Conservation (phyloP, 2,113 vertebrate species). For the Podarcis cretensis region DNA sequence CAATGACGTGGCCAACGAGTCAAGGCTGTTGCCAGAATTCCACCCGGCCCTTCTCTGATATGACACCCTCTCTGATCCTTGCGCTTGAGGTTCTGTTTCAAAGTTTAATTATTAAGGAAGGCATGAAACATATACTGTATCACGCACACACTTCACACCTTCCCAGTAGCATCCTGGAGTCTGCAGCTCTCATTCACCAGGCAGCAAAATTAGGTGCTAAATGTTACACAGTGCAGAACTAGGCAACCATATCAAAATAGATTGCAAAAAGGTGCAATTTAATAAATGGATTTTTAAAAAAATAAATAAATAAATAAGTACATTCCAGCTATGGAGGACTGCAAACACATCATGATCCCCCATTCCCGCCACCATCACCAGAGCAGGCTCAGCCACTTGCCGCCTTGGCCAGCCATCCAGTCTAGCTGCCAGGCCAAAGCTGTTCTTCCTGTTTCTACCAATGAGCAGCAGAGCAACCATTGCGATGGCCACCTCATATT, state of each 20-base stretch:
- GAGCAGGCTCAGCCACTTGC: neutral
- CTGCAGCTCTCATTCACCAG: neutral
- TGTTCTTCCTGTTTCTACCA: neutral
- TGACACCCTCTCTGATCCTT: neutral
- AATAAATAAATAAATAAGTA: neutral
- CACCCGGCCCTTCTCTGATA: neutral
- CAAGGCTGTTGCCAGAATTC: neutral
- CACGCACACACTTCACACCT: neutral
- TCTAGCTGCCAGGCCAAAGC: neutral
- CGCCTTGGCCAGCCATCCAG: no score
- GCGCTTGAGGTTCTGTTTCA: neutral
- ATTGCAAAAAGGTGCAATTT: neutral
- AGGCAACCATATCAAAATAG: neutral
- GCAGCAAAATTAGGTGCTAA: neutral
- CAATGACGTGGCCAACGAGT: rapidly evolving
- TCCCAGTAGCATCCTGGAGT: neutral
- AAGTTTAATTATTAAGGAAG: slow-evolving; percentile 39
- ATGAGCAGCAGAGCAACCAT: neutral
- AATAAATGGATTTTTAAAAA: neutral
- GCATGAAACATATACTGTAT: slow-evolving; percentile 36
- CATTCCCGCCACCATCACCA: neutral
- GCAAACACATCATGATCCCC: neutral
- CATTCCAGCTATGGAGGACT: neutral
- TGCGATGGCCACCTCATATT: neutral
- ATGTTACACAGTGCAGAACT: neutral